Base-by-base conservation (phyloP, 2,888 invertebrate genomes). In the Drosophila atroscutellata region DNA sequence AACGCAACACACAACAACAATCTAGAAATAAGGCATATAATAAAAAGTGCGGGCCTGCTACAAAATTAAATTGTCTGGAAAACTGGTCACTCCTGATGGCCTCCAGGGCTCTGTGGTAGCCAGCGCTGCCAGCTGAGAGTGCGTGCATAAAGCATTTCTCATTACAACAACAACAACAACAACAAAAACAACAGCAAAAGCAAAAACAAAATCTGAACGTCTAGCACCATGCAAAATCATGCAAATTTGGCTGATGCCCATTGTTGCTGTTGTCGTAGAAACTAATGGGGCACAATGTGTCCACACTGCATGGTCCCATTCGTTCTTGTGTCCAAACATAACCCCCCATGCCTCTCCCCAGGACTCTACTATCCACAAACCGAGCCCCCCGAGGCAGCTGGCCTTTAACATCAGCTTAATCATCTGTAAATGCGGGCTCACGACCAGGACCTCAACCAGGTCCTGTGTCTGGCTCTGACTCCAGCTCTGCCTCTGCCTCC, bases 341-440 rank as follows among this genome's bases (percentile, higher is more conserved):
- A 34, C 18, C 20, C 20, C 3, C 1, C 30, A 11, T 0, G 11
- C 37, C 28, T 9, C 28, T 9, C 32, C n/a, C 18, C 8, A 9
- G 26, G 2, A 8, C 37, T 42, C 36, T 45, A 45, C 45, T 45
- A 4, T 45, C 45, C 45, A 45, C 45, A 45, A 4, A 15, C 45
- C 20, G 45, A 7, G 7, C 11, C 28, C 32, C 39, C 32, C 8
- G 37, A 36, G 50, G 66, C 72, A 64, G 62, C 84, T 77, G 88
- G 74, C 91, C 91, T 88, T 90, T 90, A 86, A 90, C 90, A 87
- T 91, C 91, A 83, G 92, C 91, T 91, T 89, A 91, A 91, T 91
- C 92, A 91, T 91, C 91, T 92, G 91, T 90, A 85, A 90, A 89
- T 87, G 90, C 90, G 90, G 90, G 86, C 76, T 68, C 70, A 73